These are phyloP conservation scores for Bergia sp. DNA, from an alignment of 92 coral and sea anemone genomes.

Conservation along the genomic window DNA sequence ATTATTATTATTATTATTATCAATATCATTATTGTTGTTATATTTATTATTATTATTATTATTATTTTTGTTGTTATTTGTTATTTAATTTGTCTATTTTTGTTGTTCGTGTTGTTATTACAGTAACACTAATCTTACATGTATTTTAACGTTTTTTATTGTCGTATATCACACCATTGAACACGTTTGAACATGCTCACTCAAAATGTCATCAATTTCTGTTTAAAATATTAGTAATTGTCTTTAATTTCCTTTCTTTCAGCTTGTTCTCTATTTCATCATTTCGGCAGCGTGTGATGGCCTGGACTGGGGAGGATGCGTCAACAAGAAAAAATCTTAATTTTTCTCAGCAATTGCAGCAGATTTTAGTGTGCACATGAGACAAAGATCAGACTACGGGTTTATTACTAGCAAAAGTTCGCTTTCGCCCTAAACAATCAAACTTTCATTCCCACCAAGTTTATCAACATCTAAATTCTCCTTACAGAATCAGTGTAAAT, in stretches of 20 bases:
- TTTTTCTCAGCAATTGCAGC: not conserved
- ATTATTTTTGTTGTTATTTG: too few relatives aligned
- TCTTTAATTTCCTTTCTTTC: constrained; percentile 25
- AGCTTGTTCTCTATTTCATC: constrained; percentile 94
- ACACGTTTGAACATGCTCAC: not conserved
- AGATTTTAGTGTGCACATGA: not conserved
- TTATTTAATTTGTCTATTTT: too few relatives aligned
- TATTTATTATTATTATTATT: too few relatives aligned
- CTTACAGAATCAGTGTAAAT: too few relatives aligned
- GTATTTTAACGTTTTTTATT: too few relatives aligned
- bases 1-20: too few relatives aligned
- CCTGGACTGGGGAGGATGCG: constrained; percentile 84
- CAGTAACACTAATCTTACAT: too few relatives aligned
- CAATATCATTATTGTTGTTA: too few relatives aligned
- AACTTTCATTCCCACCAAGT: not conserved
- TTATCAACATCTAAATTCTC: too few relatives aligned
- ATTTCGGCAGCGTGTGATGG: constrained; percentile 97
- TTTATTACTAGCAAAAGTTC: not conserved
- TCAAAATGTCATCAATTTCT: not conserved
- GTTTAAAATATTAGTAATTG: not conserved
- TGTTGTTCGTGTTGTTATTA: too few relatives aligned
- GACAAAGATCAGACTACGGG: too few relatives aligned
- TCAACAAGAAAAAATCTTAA: constrained; percentile 37
- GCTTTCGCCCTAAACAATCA: not conserved
- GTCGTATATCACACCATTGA: not conserved